Evolutionary conservation across 1,140 invertebrate species (phyloP).

Genomic region (Helicoverpa armigera): DNA sequence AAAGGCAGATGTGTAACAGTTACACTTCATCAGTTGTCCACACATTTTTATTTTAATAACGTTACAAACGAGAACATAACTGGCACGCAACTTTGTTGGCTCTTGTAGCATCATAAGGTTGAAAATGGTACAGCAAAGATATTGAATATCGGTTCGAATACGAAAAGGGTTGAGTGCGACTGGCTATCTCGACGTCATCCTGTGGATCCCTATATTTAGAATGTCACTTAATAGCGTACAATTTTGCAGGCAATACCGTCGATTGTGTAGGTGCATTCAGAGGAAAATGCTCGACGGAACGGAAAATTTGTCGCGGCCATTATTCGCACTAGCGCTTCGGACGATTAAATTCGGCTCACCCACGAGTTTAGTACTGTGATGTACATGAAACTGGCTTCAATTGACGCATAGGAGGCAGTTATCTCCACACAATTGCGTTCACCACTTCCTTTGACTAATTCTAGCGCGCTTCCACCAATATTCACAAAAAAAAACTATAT

Average conservation of each 20-base stretch:
- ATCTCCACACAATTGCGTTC: constrained; percentile 38
- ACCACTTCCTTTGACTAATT: constrained; percentile 34
- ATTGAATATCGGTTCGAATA: constrained; percentile 53
- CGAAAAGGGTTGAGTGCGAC: constrained; percentile 67
- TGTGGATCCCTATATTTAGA: constrained; percentile 79
- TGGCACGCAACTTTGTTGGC: constrained; percentile 7
- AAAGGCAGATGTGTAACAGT: constrained; percentile 80
- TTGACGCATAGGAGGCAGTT: constrained; percentile 38
- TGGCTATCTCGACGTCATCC: constrained; percentile 66
- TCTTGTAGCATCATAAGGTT: constrained; percentile 5
- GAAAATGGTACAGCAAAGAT: constrained; percentile 11
- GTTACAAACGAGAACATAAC: background rate
- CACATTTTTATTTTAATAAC: constrained; percentile 49
- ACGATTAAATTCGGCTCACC: constrained; percentile 83
- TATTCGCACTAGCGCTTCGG: constrained; percentile 80
- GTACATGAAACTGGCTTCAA: constrained; percentile 43
- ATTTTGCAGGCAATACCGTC: constrained; percentile 81
- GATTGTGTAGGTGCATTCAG: constrained; percentile 83
- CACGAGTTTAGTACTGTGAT: constrained; percentile 60
- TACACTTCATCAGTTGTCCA: constrained; percentile 70
- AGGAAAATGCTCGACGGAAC: constrained; percentile 83
- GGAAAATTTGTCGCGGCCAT: constrained; percentile 85
- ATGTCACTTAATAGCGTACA: constrained; percentile 83
- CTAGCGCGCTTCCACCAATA: background rate
- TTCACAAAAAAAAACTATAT: background rate